Evolutionary conservation across 2,113 vertebrate genomes (phyloP), one percentile per base, ranked within the genome.

Genomic region (Chitala chitala): DNA sequence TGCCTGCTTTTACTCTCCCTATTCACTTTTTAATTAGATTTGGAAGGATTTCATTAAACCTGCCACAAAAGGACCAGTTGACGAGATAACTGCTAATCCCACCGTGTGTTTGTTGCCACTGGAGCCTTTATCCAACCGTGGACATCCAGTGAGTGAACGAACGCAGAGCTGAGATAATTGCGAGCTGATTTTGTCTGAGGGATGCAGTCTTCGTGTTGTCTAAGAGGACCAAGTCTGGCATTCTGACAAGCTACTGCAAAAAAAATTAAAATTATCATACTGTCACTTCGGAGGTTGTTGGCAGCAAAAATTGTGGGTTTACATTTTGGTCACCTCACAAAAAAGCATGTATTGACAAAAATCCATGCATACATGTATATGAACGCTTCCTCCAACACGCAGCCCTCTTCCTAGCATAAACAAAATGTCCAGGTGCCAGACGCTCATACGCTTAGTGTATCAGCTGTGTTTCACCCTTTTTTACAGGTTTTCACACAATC

Each of bases 41-140:
- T 54, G 71, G 71, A 72, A 73, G 70, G 63, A 50, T 73, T 73
- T 73, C 51, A 73, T 73, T 77, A 77, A 77, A 77, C 75, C 71
- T 77, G 75, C 50, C 69, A 77, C 75, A 72, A 77, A 73, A 48
- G 71, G 56, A 51, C 51, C 42, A 63, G 64, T 56, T 31, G 65
- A 66, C 61, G 40, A 72, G 75, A 72, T 72, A 54, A 68, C 17
- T 38, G 29, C 31, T 77, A 77, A 77, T 77, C 71, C 75, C 29
- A n/a, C 63, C 61, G 24, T 77, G 56, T 69, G 63, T 61, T 56
- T 69, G 69, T 63, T 40, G 53, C 33, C 75, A 72, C 9, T 26
- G 70, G 46, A 51, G 13, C 38, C 61, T 68, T 72, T 48, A 54
- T 58, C 61, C 69, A 50, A 55, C 38, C 38, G 59, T 61, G 36